Evolutionary conservation across 2,797 vertebrate species (phyloP), one percentile per base, ranked within the genome.

Genomic region (Merluccius polli): DNA sequence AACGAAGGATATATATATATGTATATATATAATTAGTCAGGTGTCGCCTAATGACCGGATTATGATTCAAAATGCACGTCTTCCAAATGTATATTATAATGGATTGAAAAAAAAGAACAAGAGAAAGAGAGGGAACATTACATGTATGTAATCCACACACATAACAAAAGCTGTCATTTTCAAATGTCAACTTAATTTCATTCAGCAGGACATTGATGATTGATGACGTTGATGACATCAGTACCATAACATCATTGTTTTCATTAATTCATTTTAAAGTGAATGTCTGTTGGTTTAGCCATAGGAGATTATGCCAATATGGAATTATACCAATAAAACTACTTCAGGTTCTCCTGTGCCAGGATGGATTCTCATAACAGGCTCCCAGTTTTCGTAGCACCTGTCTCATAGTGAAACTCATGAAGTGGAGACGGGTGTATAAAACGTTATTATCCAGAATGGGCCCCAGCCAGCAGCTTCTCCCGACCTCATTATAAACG

Each of bases 181-280:
- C n/a, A n/a, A 32, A 31, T 16, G 30, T 32, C 15, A 30, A 32
- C 24, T 21, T 0, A 69, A 31, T 32, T 16, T 69, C 12, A 31
- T 65, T 69, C 9, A 15, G 16, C 29, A 69, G 31, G 29, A 73
- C 30, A 52, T 52, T 18, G 27, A 73, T 21, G 0, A 21, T 16
- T 30, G n/a, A 52, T 63, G 29, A 27, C n/a, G 21, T 70, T 36
- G 68, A 48, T 36, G 68, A 48, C 67, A 24, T 29, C 27, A 52
- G 41, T 18, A 36, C 36, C 65, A 67, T 35, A 15, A 27, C 36
- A 69, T 30, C 6, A 10, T 73, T 69, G 73, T 35, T 71, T 74
- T 72, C 80, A 77, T 70, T 78, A 67, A 75, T 82, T 68, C 38
- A 16, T 81, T 78, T 27, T 65, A 75, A 76, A 36, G 41, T 18